phyloP scores from a whole-genome alignment of 2,797 vertebrate species.

The Pitangus sulphuratus region DNA sequence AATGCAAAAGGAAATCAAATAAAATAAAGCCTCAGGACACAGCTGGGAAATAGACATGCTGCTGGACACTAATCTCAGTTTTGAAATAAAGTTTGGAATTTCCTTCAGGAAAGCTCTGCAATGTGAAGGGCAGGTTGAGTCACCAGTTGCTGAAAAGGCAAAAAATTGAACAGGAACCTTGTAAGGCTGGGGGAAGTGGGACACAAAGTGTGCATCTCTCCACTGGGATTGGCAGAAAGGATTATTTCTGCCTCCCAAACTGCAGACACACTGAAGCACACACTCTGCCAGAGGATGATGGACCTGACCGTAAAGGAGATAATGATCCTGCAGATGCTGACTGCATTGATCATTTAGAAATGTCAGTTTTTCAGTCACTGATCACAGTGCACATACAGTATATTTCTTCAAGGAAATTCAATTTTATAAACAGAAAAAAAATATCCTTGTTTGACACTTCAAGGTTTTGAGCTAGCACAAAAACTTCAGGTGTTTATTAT shows the following conservation, averaged over 20 bases:
- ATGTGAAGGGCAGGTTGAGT: not conserved
- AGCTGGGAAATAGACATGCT: not conserved
- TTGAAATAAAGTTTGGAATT: slow-evolving; percentile 46
- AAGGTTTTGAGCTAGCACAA: not conserved
- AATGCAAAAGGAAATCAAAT: not conserved
- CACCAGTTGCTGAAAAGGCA: not conserved
- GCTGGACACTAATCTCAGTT: not conserved
- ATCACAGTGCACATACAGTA: not conserved
- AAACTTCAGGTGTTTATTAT: accelerated
- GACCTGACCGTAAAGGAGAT: not conserved
- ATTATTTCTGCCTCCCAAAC: not conserved
- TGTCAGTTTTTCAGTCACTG: not conserved
- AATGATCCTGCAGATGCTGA: not conserved
- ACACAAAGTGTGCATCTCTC: not conserved
- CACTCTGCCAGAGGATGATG: not conserved
- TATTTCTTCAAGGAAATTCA: not conserved
- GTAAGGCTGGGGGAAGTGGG: not conserved
- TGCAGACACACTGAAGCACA: accelerated
- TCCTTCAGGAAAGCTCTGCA: slow-evolving; percentile 9
- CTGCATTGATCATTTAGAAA: not conserved
- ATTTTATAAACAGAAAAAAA: not conserved
- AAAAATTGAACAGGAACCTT: not conserved
- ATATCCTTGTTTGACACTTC: accelerated
- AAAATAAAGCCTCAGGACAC: not conserved
- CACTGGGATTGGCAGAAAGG: accelerated